A percentile compares a stretch with the other conserved stretches of the same genome.
Evolutionary conservation across 2,113 vertebrate species (phyloP).

Genomic region (Sturnus vulgaris): DNA sequence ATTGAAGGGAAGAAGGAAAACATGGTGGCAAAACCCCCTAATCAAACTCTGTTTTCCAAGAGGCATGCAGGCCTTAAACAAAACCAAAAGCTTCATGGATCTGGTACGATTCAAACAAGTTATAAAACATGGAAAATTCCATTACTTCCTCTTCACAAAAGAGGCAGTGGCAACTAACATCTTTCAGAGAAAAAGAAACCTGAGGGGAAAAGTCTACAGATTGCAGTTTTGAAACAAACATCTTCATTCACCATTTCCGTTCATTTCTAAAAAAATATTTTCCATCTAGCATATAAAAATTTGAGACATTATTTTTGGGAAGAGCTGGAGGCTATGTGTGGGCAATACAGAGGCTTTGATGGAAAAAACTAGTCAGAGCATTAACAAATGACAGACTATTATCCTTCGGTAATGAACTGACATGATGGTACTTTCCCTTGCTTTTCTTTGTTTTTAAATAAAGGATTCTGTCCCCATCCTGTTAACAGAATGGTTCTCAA

Average conservation of each 20-base stretch:
- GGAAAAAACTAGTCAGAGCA: not conserved
- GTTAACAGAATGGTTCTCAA: not conserved
- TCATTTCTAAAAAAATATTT: not conserved
- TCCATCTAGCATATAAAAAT: not conserved
- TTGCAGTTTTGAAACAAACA: not conserved
- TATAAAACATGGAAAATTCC: slow-evolving; percentile 23
- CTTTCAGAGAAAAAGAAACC: slow-evolving; percentile 5
- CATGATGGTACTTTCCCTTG: not conserved
- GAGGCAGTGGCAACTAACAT: not conserved
- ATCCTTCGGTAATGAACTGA: not conserved
- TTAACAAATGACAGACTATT: slow-evolving; percentile 15
- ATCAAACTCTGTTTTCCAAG: not conserved
- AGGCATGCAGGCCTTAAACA: not conserved
- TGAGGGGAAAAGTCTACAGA: not conserved
- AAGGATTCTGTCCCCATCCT: not conserved
- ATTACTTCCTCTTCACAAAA: not conserved
- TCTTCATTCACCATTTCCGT: not conserved
- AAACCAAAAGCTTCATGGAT: not conserved
- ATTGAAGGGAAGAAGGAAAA: not conserved
- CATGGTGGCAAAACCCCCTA: not conserved
- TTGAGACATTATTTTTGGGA: slow-evolving; percentile 24
- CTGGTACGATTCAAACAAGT: not conserved
- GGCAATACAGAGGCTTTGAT: not conserved
- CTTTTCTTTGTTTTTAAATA: slow-evolving; percentile 12
- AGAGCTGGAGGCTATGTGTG: not conserved